phyloP scores from a whole-genome alignment of 2,797 vertebrate species.

The Gymnoscopelus braueri region DNA sequence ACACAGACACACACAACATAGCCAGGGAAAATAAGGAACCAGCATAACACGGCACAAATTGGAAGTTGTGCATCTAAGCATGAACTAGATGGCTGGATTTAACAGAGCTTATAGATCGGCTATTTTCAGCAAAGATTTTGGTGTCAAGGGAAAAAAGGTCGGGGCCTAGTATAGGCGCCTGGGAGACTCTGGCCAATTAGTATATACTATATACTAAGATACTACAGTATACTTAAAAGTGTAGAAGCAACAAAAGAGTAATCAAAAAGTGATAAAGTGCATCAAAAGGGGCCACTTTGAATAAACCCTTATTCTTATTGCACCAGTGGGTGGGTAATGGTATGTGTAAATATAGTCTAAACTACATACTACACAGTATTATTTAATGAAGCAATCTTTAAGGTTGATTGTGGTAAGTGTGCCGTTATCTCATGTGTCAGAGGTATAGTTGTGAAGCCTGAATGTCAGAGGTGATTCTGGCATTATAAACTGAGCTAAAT shows the following conservation, averaged over 20 bases:
- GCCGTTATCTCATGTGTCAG: conserved; percentile 55
- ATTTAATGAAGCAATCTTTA: conserved; percentile 38
- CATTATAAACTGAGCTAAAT: conserved; percentile 55
- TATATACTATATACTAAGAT: too few species aligned
- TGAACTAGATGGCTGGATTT: not conserved
- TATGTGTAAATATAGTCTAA: not conserved
- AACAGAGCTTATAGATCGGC: too few species aligned
- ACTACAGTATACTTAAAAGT: too few species aligned
- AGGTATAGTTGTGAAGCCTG: conserved; percentile 68
- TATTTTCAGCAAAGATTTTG: too few species aligned
- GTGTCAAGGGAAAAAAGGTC: too few species aligned
- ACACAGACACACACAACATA: conserved; percentile 3
- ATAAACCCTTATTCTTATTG: too few species aligned
- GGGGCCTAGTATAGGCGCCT: too few species aligned
- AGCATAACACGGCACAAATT: conserved; percentile 18
- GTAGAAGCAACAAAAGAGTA: too few species aligned
- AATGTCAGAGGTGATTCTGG: conserved; percentile 51
- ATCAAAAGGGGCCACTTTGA: too few species aligned
- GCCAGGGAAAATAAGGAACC: conserved; percentile 34
- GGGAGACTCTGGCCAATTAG: too few species aligned
- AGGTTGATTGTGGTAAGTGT: conserved; percentile 42
- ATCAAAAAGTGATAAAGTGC: too few species aligned
- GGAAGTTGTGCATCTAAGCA: conserved; percentile 49
- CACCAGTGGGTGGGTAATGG: not conserved
- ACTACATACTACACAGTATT: conserved; percentile 7